Base-by-base conservation (phyloP, 2,113 vertebrate species). In the Mesembrinibis cayennensis region DNA sequence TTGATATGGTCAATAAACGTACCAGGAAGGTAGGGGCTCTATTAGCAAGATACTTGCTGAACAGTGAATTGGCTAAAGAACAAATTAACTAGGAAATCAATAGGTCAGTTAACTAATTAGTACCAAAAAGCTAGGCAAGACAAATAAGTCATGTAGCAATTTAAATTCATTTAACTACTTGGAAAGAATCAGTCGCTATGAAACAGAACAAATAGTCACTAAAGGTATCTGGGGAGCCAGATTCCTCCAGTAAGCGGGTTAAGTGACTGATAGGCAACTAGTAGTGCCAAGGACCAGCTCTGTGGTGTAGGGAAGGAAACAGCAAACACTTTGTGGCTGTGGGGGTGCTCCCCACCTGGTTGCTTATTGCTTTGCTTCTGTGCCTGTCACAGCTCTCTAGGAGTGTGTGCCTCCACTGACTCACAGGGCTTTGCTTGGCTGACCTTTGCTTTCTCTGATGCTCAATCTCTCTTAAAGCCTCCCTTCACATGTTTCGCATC, bases 391-490 rank as follows among this genome's bases (percentile, higher is more conserved):
- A 80, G 53, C 45, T 65, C 44, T 84, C 14, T 10, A 0, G 1
- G 36, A 30, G 9, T 40, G 11, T 21, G 63, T 71, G 20, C 38
- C 38, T 70, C 42, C 71, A 38, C 80, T 52, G 30, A 2, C 49
- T 42, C 1, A 0, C 13, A 0, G 16, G 59, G 58, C 72, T 34
- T 8, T 18, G 12, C 71, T 69, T 82, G 53, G n/a, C 77, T 66
- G 34, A 32, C 38, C 70, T 82, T 61, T 82, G 47, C 62, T 76
- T 71, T 70, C 34, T 14, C 34, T 22, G 30, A 12, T 72, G 56
- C 69, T 81, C 63, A 6, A 0, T 36, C 8, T 82, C 66, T 83
- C 52, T 72, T 4, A 5, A 84, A 58, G 9, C 25, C 22, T 74
- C 40, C 29, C 50, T 50, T 69, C 36, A 42, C 1, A 0, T 61